These are phyloP conservation scores for Chrysolina oricalcia DNA, from an alignment of 2,888 invertebrate species.

Conservation along the genomic window DNA sequence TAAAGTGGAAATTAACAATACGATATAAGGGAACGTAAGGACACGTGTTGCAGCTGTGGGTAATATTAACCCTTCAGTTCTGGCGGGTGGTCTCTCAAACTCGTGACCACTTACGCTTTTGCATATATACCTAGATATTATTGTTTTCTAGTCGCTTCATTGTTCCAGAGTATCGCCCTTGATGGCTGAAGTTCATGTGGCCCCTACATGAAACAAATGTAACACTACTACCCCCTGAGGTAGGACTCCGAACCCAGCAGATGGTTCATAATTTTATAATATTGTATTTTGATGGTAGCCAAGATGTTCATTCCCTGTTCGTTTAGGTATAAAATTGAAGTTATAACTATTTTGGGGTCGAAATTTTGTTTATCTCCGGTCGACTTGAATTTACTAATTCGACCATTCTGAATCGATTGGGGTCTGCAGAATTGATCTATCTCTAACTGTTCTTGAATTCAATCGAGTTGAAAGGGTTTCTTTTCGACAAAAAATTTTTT, in stretches of 20 bases:
- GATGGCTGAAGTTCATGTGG: neutral
- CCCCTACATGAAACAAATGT: constrained; percentile 8
- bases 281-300: no score
- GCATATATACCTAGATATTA: constrained; percentile 18
- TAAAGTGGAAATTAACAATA: neutral
- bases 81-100: constrained; percentile 9
- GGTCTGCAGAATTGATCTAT: no score
- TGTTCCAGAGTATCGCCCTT: constrained; percentile 1
- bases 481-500: no score
- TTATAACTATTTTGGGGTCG: no score
- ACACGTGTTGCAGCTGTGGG: constrained; percentile 16
- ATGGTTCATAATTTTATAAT: neutral
- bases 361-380: no score
- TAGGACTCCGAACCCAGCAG: neutral
- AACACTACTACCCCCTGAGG: neutral
- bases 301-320: no score
- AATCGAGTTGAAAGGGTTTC: no score
- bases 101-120: constrained; percentile 9
- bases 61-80: constrained; percentile 10
- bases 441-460: no score
- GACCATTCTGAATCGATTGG: no score
- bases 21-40: neutral
- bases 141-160: constrained; percentile 7
- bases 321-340: no score
- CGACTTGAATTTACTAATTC: no score